A percentile compares a stretch with the other conserved stretches of the same genome.
Evolutionary conservation across 2,888 invertebrate species (phyloP).

Genomic region (Trissolcus japonicus): DNA sequence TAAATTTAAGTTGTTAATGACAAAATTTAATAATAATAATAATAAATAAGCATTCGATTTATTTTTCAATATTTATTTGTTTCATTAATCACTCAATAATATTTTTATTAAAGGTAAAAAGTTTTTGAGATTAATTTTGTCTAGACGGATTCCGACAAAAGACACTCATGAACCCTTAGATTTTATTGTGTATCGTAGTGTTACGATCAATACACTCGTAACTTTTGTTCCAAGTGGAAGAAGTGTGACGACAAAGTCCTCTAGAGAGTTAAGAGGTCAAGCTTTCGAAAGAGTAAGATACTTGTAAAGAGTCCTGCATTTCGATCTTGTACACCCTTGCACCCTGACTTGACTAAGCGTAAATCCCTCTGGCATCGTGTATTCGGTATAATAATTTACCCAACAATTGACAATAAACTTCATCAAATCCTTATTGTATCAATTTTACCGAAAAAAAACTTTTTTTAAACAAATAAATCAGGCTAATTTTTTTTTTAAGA

Average conservation of each 20-base stretch:
- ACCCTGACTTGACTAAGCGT: slow-evolving; percentile 2
- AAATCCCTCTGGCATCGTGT: slow-evolving; percentile 7
- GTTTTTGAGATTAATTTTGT: slow-evolving; percentile 31
- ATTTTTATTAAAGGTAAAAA: background rate
- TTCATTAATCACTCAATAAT: no score
- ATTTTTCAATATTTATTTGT: no score
- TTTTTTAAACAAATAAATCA: background rate
- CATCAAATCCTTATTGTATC: background rate
- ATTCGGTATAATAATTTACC: slow-evolving; percentile 10
- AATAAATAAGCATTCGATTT: no score
- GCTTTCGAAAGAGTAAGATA: slow-evolving; percentile 26
- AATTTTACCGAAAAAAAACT: background rate
- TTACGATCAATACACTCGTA: slow-evolving; percentile 52
- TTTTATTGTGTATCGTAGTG: slow-evolving; percentile 28
- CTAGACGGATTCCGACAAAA: slow-evolving; percentile 38
- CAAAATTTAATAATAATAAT: no score
- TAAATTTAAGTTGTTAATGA: background rate
- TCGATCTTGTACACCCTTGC: background rate
- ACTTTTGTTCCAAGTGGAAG: slow-evolving; percentile 40
- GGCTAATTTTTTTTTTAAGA: background rate
- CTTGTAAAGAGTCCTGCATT: slow-evolving; percentile 14
- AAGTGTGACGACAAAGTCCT: slow-evolving; percentile 37
- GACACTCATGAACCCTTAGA: slow-evolving; percentile 16
- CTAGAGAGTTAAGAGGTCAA: slow-evolving; percentile 35
- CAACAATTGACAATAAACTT: background rate